Evolutionary conservation across 2,797 vertebrate species (phyloP), one percentile per base, ranked within the genome.

Genomic region (Chiroxiphia lanceolata): DNA sequence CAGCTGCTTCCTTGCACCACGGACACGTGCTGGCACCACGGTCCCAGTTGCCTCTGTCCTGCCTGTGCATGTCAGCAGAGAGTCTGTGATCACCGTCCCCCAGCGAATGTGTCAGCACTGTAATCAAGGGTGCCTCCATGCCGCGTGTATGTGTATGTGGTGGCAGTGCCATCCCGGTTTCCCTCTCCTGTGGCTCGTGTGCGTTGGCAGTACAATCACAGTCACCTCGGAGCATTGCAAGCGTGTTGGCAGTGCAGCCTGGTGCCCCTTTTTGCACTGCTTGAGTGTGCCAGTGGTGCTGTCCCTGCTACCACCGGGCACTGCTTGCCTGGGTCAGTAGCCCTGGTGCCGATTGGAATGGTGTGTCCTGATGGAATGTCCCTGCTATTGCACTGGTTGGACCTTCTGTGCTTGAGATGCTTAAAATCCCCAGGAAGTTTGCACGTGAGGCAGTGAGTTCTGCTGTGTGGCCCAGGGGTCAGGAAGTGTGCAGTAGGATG

Each of bases 141-240:
- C 56, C 59, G 57, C 36, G 23, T 59, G 34, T 59, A 16, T 59
- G 23, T 59, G 34, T 59, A 16, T 59, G 64, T 13, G 47, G 19
- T 29, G 79, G 64, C 60, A 13, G 19, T 77, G 50, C 61, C 65
- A 4, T 4, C 13, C 50, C 65, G 1, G 13, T 16, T 65, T 31
- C 76, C 20, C 42, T 53, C 33, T 63, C 15, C 31, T 11, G 1
- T 11, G 33, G 25, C 44, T 16, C 10, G 4, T 15, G 0, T 19
- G 31, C 1, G 0, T 42, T 3, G 13, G 27, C 42, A 4, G n/a
- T 23, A 4, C 33, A 6, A 4, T 15, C 2, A 1, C 31, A 6
- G 38, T 23, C 27, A 2, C 14, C 51, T 38, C 47, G 7, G 57
- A 34, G 36, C n/a, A 12, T 23, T 44, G 21, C 40, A 11, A 10